Percentiles rank a stretch among this genome's conserved stretches.
These are phyloP conservation scores for Terrapene triunguis DNA, from an alignment of 2,113 vertebrate species.

Conservation along the genomic window DNA sequence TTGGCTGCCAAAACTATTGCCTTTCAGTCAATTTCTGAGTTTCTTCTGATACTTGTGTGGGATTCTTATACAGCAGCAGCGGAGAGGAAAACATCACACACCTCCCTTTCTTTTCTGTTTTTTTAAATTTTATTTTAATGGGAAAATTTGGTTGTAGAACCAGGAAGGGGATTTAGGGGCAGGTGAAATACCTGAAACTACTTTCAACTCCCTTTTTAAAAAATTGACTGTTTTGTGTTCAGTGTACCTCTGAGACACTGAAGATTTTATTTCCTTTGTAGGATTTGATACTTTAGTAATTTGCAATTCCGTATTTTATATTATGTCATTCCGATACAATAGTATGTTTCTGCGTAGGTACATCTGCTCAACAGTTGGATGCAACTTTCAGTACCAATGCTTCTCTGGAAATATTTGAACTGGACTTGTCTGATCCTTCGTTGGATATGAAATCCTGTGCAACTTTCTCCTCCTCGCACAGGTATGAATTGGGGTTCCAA, in stretches of 20 bases:
- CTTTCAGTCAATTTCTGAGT: neutral
- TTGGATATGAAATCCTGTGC: slow-evolving; percentile 95
- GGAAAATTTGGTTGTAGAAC: neutral
- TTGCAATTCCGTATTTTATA: neutral
- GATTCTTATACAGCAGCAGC: neutral
- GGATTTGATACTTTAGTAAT: neutral
- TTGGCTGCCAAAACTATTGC: neutral
- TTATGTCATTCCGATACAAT: neutral
- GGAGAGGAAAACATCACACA: rapidly evolving
- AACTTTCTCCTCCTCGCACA: slow-evolving; percentile 89
- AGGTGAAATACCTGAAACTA: neutral
- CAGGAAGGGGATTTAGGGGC: neutral
- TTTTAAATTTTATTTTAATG: neutral
- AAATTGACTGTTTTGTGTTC: neutral
- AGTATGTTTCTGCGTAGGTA: slow-evolving; percentile 80
- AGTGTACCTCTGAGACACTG: neutral
- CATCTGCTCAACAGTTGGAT: slow-evolving; percentile 97
- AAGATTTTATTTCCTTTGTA: neutral
- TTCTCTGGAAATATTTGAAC: slow-evolving; percentile 94
- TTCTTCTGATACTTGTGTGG: neutral
- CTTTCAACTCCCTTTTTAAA: neutral
- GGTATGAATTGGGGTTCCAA: slow-evolving; percentile 75
- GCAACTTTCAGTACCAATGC: slow-evolving; percentile 96
- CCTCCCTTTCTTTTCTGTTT: neutral
- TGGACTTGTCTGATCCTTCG: slow-evolving; percentile 90